Base-by-base conservation (phyloP, 2,888 invertebrate genomes). In the Teinopalpus imperialis region DNA sequence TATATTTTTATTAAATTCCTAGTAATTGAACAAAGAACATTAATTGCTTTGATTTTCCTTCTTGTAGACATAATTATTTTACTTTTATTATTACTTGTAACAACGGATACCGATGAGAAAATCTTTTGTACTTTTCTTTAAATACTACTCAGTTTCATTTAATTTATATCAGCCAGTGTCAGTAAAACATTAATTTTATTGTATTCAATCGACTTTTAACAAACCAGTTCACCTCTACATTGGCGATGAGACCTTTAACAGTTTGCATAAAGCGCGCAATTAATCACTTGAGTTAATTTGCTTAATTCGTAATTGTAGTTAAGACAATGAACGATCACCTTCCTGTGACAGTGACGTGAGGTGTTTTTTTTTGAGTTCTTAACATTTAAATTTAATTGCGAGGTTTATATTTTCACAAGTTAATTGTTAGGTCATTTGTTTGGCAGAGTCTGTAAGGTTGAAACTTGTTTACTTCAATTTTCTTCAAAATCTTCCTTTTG, bases 251-350 rank as follows among this genome's bases (percentile, higher is more conserved):
- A 27, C 45, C 45, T 45, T 39, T 40, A 14, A 26, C 23, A 39
- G 14, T 32, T 21, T 31, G 20, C 5, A 13, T 27, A 16, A 27
- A 39, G 14, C 27, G 20, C 24, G 32, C 39, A 27, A 39, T 40
- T 45, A 45, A 45, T 45, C 39, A 45, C 20, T 45, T 27, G 7
- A 34, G 10, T 45, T 45, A 45, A 45, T 40, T 39, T 8, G 9
- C 31, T 45, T 29, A 40, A 20, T 29, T 34, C 12, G 29, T 24
- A 29, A 36, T 43, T 36, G 36, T 29, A 18, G 43, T 43, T 23
- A 12, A 36, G 21, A 31, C 18, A 44, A 37, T 32, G 37, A 27
- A 27, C 14, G 27, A 40, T 45, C 40, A 45, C 14, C 16, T 34
- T 40, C 26, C 20, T 34, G 39, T 26, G 13, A 39, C 18, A 27